Evolutionary conservation across 2,797 vertebrate genomes (phyloP).

Genomic region (Rhinophrynus dorsalis): DNA sequence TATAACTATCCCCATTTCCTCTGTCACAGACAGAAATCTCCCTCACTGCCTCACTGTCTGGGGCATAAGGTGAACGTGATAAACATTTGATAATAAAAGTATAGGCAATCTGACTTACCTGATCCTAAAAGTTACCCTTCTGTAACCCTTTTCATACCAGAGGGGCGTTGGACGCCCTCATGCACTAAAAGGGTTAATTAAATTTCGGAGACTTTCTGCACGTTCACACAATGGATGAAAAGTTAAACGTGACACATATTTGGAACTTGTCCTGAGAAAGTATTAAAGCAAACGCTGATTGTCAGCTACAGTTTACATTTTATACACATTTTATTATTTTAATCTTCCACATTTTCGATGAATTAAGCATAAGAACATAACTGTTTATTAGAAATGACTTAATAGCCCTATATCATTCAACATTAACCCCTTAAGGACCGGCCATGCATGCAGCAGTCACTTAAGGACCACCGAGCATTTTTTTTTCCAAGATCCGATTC

Average conservation of each 20-base stretch:
- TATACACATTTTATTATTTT: conserved; percentile 44
- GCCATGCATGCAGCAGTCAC: too few relatives aligned
- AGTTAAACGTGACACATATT: conserved; percentile 10
- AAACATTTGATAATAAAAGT: too few relatives aligned
- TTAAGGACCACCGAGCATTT: too few relatives aligned
- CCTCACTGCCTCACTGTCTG: too few relatives aligned
- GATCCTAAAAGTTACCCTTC: too few relatives aligned
- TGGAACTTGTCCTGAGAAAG: conserved; percentile 37
- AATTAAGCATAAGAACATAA: conserved; percentile 29
- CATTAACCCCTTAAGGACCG: too few relatives aligned
- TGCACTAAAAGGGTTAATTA: neutral
- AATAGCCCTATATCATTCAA: conserved; percentile 9
- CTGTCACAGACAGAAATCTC: too few relatives aligned
- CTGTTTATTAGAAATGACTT: conserved; percentile 32
- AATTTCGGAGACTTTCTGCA: neutral
- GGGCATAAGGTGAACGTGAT: too few relatives aligned
- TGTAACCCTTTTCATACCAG: neutral
- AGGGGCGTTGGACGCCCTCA: neutral
- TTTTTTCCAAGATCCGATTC: too few relatives aligned
- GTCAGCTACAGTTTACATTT: conserved; percentile 33
- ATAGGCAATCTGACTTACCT: too few relatives aligned
- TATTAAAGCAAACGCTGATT: conserved; percentile 18
- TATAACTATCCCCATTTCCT: too few relatives aligned
- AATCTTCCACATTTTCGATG: conserved; percentile 20
- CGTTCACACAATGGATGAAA: conserved; percentile 33